phyloP scores from a whole-genome alignment of 2,113 vertebrate species.

The Turnix velox region DNA sequence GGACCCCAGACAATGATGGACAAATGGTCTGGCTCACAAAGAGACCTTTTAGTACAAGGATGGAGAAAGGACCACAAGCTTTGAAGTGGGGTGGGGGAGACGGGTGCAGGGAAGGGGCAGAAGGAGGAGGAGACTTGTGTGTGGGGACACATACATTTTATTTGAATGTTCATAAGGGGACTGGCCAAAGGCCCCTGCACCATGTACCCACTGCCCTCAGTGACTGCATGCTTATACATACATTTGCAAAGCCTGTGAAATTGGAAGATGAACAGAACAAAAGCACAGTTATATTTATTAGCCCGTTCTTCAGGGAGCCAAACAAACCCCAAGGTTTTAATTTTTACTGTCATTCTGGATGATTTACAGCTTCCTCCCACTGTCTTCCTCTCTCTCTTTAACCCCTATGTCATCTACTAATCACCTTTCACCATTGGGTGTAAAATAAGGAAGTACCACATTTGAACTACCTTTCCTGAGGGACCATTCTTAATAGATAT shows the following conservation, averaged over 20 bases:
- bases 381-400: not conserved
- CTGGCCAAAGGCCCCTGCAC: not conserved
- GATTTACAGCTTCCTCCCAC: slow-evolving; percentile 7
- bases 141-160: slow-evolving; percentile 41
- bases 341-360: slow-evolving; percentile 52
- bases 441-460: not conserved
- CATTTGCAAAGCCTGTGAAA: not conserved
- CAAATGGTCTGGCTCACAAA: slow-evolving; percentile 77
- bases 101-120: not conserved
- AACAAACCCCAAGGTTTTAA: slow-evolving; percentile 41
- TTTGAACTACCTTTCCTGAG: not conserved
- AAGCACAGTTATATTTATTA: slow-evolving; percentile 30
- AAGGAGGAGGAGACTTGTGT: slow-evolving; percentile 12
- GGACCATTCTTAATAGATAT: not conserved
- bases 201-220: not conserved
- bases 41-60: slow-evolving; percentile 74
- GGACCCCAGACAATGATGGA: slow-evolving; percentile 82
- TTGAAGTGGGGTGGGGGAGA: slow-evolving; percentile 59
- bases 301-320: not conserved
- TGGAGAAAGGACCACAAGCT: slow-evolving; percentile 71
- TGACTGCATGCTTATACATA: slow-evolving; percentile 5
- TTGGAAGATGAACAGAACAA: not conserved
- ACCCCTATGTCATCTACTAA: not conserved
- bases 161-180: not conserved
- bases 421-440: not conserved